These are phyloP conservation scores for Beroe ovata DNA, from an alignment of 37 sponge, comb jelly and placozoan species.

Conservation along the genomic window DNA sequence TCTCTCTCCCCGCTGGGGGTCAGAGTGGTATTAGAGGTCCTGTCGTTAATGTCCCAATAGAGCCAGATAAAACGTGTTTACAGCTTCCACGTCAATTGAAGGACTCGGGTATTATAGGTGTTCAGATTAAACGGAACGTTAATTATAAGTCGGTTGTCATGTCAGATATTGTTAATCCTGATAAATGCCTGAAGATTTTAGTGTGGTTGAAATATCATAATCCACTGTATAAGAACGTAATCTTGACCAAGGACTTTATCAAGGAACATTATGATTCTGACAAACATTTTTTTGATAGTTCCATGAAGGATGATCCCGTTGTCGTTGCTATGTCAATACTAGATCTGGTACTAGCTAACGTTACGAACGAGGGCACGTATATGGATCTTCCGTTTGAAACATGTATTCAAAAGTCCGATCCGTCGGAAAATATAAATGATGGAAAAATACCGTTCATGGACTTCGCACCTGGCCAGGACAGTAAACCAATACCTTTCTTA, in stretches of 20 bases:
- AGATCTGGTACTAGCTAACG: not conserved
- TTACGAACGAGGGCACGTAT: conserved; percentile 21
- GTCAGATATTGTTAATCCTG: conserved; percentile 27
- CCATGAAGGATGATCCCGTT: not conserved
- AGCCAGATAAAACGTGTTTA: conserved; percentile 4
- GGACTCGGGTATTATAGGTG: not conserved
- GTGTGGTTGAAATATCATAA: conserved; percentile 1
- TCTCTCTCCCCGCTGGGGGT: conserved; percentile 17
- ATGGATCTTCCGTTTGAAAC: conserved; percentile 11
- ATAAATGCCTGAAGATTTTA: not conserved
- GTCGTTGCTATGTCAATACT: not conserved
- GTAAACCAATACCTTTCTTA: not conserved
- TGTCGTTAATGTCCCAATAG: conserved; percentile 41
- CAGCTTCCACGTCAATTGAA: not conserved
- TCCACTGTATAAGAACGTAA: not conserved
- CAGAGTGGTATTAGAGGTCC: conserved; percentile 14
- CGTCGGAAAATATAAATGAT: not conserved
- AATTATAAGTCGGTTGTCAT: conserved; percentile 1
- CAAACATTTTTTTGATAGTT: conserved; percentile 8
- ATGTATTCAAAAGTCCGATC: conserved; percentile 24
- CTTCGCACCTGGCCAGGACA: conserved; percentile 38
- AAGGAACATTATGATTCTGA: not conserved
- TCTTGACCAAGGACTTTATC: conserved; percentile 15
- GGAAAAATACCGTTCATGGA: conserved; percentile 19
- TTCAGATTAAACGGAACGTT: conserved; percentile 2